Base-by-base conservation (phyloP, 2,797 vertebrate species). In the Pelodytes ibericus region DNA sequence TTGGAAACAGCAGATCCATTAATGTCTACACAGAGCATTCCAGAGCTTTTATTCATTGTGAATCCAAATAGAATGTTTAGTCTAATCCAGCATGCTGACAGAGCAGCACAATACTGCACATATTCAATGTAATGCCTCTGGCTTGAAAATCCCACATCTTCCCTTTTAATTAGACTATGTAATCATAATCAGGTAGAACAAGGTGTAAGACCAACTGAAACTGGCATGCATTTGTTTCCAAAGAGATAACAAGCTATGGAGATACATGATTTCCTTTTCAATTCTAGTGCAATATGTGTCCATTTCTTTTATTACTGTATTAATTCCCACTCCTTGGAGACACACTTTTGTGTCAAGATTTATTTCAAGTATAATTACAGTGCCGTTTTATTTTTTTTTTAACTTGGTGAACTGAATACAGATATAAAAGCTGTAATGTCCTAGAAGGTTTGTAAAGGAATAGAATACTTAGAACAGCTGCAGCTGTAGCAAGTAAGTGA, bases 241-340 rank as follows among this genome's bases (percentile, higher is more conserved):
- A 67, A 53, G 47, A 70, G 57, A 70, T 76, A 70, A 70, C 66
- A 76, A 69, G 44, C 44, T 29, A 63, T 70, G 30, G 22, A 69
- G 47, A 69, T 30, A 56, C 41, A 63, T 76, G 56, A 70, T 39
- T 62, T 18, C 7, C 11, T 74, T 76, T 56, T 61, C n/a, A 36
- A 51, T 68, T 67, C n/a, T 44, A 51, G 24, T 68, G 56, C 64
- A 51, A 66, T 49, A 69, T 57, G 41, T 51, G 41, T 75, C 57
- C 25, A 47, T 61, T 75, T 49, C 65, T 20, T 68, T 75, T 68
- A 69, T 69, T 75, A 29, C 73, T 61, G 44, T 65, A 75, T 75
- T 75, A 61, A 75, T 75, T 74, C 73, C 57, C 56, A 25, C 47
- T 62, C 73, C 31, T 41, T 9, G 24, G 56, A 75, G 73, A 61